Conservation (phyloP, 2,797 vertebrate species). For the Propithecus perrieri region DNA sequence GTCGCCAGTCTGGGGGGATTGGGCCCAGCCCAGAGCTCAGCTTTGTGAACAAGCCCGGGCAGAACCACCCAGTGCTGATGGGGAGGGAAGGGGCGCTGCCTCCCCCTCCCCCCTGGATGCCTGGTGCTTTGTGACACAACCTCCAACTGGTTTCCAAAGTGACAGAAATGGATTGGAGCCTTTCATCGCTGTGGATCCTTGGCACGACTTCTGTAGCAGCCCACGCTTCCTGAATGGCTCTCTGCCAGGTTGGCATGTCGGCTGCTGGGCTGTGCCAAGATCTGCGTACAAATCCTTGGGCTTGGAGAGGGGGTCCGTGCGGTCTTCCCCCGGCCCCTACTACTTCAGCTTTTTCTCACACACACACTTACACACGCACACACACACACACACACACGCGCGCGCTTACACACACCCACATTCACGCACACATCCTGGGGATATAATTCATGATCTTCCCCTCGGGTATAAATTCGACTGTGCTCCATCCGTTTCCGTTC, state of each 20-base stretch:
- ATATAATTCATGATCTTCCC: background rate
- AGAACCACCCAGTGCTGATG: background rate
- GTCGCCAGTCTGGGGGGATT: background rate
- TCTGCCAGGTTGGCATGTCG: conserved; percentile 56
- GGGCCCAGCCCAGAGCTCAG: background rate
- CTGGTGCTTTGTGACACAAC: background rate
- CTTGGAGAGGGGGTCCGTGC: background rate
- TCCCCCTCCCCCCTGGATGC: background rate
- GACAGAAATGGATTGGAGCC: background rate
- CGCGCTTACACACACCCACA: background rate
- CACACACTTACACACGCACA: rapidly evolving
- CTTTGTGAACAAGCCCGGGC: background rate
- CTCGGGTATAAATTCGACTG: background rate
- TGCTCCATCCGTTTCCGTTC: background rate
- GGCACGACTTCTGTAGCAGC: background rate
- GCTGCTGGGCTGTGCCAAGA: conserved; percentile 36
- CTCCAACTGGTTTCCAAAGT: conserved; percentile 28
- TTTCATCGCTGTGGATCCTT: background rate
- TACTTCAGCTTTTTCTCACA: background rate
- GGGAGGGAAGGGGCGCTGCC: background rate
- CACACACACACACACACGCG: rapidly evolving
- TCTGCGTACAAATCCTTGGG: background rate
- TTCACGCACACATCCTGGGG: background rate
- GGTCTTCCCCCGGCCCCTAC: background rate
- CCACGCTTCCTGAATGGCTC: background rate